A percentile compares a stretch with the other conserved stretches of the same genome.
These are phyloP conservation scores for Pantelozetes paolii DNA, from an alignment of 2,888 invertebrate genomes.

Conservation along the genomic window DNA sequence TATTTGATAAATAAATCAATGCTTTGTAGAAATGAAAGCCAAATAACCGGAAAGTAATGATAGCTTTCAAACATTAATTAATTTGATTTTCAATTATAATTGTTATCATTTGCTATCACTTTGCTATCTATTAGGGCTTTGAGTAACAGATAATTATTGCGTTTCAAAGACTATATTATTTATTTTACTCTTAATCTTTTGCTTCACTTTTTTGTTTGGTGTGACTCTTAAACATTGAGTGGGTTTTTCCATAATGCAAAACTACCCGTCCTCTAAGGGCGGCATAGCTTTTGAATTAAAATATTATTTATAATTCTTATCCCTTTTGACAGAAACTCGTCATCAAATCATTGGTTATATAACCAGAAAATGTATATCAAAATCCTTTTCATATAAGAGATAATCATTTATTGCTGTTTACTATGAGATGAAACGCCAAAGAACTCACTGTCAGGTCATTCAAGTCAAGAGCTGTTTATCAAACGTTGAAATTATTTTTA, in stretches of 20 bases:
- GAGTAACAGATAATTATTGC: neutral
- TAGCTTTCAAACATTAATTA: constrained; percentile 15
- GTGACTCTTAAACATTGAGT: neutral
- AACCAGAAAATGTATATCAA: neutral
- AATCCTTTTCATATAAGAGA: neutral
- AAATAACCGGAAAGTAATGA: neutral
- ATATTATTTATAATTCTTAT: neutral
- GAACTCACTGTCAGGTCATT: neutral
- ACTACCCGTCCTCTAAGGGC: neutral
- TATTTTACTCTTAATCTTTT: neutral
- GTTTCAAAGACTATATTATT: neutral
- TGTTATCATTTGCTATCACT: neutral
- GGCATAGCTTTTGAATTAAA: neutral
- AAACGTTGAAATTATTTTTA: neutral
- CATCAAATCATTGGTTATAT: constrained; percentile 5
- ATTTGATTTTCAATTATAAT: neutral
- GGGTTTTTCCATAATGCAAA: neutral
- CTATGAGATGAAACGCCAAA: neutral
- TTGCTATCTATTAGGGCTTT: no score
- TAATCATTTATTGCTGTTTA: neutral
- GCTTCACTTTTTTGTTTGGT: neutral
- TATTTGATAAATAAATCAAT: neutral
- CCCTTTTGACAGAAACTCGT: constrained; percentile 3
- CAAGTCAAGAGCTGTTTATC: constrained; percentile 6
- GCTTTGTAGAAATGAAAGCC: neutral